Base-by-base conservation (phyloP, 2,113 vertebrate genomes). In the Trematomus loennbergii region DNA sequence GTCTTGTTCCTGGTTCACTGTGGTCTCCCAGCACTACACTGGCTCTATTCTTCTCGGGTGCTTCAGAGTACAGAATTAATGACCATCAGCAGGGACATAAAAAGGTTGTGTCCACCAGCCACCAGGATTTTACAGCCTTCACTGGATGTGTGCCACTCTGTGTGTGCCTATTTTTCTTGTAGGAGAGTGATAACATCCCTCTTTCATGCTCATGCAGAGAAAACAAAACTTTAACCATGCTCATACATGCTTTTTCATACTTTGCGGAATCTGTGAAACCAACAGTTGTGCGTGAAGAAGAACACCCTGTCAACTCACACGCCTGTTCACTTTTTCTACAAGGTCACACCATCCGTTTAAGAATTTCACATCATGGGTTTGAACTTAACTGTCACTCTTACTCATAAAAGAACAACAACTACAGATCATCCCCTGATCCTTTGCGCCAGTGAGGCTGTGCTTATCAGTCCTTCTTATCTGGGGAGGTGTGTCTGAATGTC, bases 11-110 rank as follows among this genome's bases (percentile, higher is more conserved):
- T 91, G 88, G 86, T 87, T 92, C 49, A 49, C 72, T 79, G 80
- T 53, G 54, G 79, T 84, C 73, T 79, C 75, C 64, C 74, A 70
- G 77, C 63, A 80, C 53, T 77, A 90, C 87, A 88, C 81, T 76
- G 81, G 60, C 20, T 86, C 82, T 79, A 87, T 91, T 92, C 88
- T 88, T 89, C 84, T 72, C 20, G 17, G 50, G 3, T 85, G 87
- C 79, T 85, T 93, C 85, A 78, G 73, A 89, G 70, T 85, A 79
- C 68, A 90, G 75, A 83, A 90, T 88, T 81, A 89, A 86, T 82
- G 83, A 82, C 85, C 85, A 79, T 71, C 60, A 0, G 78, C 76
- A 55, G 75, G 57, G 70, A 80, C 80, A 75, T 85, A 78, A 86
- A 87, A 78, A 83, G 80, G 83, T 84, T 87, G 86, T 80, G 84